phyloP scores from a whole-genome alignment of 1,140 invertebrate species.

The Trachelipus rathkii region DNA sequence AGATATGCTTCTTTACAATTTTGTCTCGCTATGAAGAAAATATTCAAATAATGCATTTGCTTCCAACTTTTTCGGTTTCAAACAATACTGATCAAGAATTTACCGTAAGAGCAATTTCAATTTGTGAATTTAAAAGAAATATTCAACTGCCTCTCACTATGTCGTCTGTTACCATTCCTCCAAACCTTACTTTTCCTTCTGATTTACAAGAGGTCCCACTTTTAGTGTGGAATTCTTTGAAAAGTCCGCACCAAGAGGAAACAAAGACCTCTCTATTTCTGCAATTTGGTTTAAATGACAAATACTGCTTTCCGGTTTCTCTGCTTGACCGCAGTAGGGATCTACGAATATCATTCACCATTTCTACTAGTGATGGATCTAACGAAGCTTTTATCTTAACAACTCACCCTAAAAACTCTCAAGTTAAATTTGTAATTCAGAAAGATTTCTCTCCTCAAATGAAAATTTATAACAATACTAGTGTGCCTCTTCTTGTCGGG shows the following conservation, averaged over 20 bases:
- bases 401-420: slow-evolving; percentile 51
- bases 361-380: slow-evolving; percentile 23
- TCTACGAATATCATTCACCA: slow-evolving; percentile 37
- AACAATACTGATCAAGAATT: slow-evolving; percentile 38
- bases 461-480: slow-evolving; percentile 55
- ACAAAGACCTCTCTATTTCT: slow-evolving; percentile 36
- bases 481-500: slow-evolving; percentile 35
- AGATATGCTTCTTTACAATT: slow-evolving; percentile 43
- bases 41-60: slow-evolving; percentile 41
- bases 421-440: slow-evolving; percentile 58
- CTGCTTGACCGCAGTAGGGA: slow-evolving; percentile 37
- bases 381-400: slow-evolving; percentile 46
- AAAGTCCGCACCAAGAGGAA: not conserved
- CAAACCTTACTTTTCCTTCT: not conserved
- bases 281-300: slow-evolving; percentile 29
- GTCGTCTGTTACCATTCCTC: slow-evolving; percentile 13
- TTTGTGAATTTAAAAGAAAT: slow-evolving; percentile 27
- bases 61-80: slow-evolving; percentile 42
- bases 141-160: slow-evolving; percentile 32
- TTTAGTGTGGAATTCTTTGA: slow-evolving; percentile 38
- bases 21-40: slow-evolving; percentile 42
- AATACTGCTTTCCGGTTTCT: slow-evolving; percentile 42
- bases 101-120: slow-evolving; percentile 34
- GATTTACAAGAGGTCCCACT: slow-evolving; percentile 33
- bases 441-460: slow-evolving; percentile 59